Percentiles rank a stretch among this genome's conserved stretches.
phyloP scores from a whole-genome alignment of 2,797 vertebrate species.

The Oceanodroma leucorhoa region DNA sequence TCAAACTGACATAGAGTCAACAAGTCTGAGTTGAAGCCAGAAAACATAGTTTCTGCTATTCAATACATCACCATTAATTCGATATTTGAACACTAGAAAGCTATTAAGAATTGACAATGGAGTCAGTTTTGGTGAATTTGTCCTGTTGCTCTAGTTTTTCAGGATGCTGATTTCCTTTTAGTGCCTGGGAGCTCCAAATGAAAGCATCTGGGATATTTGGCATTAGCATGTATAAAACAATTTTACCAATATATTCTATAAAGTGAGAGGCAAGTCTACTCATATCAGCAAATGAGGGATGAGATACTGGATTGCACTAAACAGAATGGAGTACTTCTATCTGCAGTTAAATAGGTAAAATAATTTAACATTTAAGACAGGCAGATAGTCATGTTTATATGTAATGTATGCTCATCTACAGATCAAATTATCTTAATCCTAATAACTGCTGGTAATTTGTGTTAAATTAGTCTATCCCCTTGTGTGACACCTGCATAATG shows the following conservation, averaged over 20 bases:
- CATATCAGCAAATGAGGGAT: background rate
- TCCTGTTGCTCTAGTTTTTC: background rate
- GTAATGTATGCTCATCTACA: background rate
- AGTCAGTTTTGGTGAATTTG: background rate
- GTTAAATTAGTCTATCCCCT: background rate
- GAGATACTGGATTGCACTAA: background rate
- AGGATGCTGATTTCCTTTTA: background rate
- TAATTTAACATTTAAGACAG: background rate
- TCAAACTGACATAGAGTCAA: background rate
- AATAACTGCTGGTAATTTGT: background rate
- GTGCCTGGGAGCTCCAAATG: background rate
- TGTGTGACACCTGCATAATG: background rate
- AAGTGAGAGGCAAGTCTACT: background rate
- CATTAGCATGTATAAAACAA: background rate
- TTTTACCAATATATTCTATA: background rate
- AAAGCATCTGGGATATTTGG: background rate
- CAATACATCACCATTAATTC: background rate
- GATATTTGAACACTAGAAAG: background rate
- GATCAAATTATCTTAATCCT: background rate
- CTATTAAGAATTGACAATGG: background rate
- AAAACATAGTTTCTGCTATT: background rate
- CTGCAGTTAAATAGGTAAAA: background rate
- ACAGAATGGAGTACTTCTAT: background rate
- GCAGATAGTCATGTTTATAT: background rate
- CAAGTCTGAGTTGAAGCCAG: background rate